Evolutionary conservation across 2,113 vertebrate genomes (phyloP).

Genomic region (Chelonoidis abingdonii): DNA sequence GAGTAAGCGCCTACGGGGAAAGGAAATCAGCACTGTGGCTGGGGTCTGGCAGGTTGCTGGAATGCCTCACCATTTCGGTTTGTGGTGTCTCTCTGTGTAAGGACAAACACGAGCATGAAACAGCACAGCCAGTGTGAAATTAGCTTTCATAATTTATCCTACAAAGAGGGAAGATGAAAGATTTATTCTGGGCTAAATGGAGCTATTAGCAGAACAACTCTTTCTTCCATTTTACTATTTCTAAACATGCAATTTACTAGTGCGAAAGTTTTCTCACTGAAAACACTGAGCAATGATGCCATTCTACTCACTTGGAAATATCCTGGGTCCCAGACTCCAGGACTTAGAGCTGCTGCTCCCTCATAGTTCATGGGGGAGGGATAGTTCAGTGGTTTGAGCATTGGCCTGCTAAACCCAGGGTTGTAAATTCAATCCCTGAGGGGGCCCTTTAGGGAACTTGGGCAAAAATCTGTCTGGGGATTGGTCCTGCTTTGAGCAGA

Average conservation of each 20-base stretch:
- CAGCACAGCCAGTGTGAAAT: background rate
- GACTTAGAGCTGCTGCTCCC: background rate
- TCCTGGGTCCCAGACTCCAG: background rate
- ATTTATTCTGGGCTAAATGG: slow-evolving; percentile 27
- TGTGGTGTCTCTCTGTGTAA: background rate
- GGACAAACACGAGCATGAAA: background rate
- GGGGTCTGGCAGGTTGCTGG: background rate
- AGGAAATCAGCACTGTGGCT: background rate
- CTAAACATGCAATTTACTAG: background rate
- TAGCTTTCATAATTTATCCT: slow-evolving; percentile 34
- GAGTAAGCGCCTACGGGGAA: background rate
- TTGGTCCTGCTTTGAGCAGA: no score
- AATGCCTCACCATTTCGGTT: background rate
- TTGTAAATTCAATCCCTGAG: no score
- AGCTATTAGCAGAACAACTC: background rate
- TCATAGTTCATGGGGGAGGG: background rate
- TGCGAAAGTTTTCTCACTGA: background rate
- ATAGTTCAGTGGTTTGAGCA: no score
- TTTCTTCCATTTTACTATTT: background rate
- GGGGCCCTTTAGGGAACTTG: no score
- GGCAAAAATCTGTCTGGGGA: no score
- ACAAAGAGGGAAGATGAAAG: slow-evolving; percentile 41
- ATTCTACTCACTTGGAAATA: background rate
- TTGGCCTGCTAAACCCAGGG: no score
- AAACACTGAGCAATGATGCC: background rate